Conservation (phyloP, 2,888 invertebrate species). For the Helicoverpa assulta region DNA sequence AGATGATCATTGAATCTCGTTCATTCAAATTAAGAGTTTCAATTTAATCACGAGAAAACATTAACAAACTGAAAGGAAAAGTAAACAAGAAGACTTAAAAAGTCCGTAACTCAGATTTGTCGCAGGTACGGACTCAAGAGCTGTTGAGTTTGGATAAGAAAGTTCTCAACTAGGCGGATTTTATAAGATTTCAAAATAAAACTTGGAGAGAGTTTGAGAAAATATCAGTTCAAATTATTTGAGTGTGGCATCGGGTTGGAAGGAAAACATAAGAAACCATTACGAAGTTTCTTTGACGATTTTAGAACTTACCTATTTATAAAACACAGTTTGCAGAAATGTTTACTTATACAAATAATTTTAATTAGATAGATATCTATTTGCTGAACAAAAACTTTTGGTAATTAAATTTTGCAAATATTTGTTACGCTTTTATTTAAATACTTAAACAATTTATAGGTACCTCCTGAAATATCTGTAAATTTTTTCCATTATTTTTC, state of each 20-base stretch:
- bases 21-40: slow-evolving; percentile 63
- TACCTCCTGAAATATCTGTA: too few species aligned
- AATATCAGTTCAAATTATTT: slow-evolving; percentile 56
- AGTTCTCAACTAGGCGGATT: slow-evolving; percentile 73
- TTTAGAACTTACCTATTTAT: not conserved
- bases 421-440: too few species aligned
- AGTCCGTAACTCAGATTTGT: slow-evolving; percentile 75
- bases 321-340: not conserved
- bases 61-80: slow-evolving; percentile 68
- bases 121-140: slow-evolving; percentile 69
- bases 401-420: too few species aligned
- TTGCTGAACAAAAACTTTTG: not conserved
- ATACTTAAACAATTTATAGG: too few species aligned
- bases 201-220: slow-evolving; percentile 58
- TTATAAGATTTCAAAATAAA: slow-evolving; percentile 73
- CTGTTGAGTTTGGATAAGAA: slow-evolving; percentile 78
- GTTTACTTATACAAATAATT: not conserved
- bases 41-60: slow-evolving; percentile 66
- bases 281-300: slow-evolving; percentile 26
- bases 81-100: slow-evolving; percentile 73
- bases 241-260: slow-evolving; percentile 32
- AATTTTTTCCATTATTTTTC: too few species aligned
- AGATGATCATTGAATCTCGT: slow-evolving; percentile 58
- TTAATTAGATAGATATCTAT: not conserved
- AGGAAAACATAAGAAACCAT: slow-evolving; percentile 25